Evolutionary conservation across 2,113 vertebrate species (phyloP), one percentile per base, ranked within the genome.

Genomic region (Grammomys dolichurus): DNA sequence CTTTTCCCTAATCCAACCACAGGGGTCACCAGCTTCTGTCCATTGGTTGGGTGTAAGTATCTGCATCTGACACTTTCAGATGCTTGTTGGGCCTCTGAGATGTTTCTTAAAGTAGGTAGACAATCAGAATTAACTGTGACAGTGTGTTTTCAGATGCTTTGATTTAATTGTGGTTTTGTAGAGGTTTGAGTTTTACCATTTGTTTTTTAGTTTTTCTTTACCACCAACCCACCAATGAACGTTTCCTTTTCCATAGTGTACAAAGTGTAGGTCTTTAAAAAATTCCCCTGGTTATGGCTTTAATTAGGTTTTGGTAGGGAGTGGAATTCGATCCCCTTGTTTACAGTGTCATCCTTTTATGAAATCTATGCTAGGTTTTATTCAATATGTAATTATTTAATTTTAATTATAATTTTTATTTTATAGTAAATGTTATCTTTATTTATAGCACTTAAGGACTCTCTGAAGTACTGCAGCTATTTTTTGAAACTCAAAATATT

Each of bases 401-500:
- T 93, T 95, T 93, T 93, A 93, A 94, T 95, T 86, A 89, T 2
- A 46, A 33, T 93, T 96, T 43, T 93, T 94, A 77, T 92, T 92
- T 96, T 77, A 80, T 96, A n/a, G 67, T 75, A 92, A 94, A 46
- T 90, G 11, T 77, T 77, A 43, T 90, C 17, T 81, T 95, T 89
- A 48, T 96, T 94, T 92, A 46, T 81, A 94, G 76, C 46, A 88
- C 63, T 90, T 87, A 88, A 94, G 94, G 76, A 93, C 65, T 93
- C 54, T 77, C 91, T 96, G 86, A 96, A 95, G 43, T 95, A 97
- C 82, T 89, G 28, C 95, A 67, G 40, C 80, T 92, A 28, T 96
- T 96, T 97, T 93, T 96, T 96, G 9, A 96, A 96, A 91, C 91
- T 92, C 86, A 96, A 95, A 95, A 96, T 96, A 97, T 97, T 96